Evolutionary conservation across 2,113 vertebrate genomes (phyloP).

Genomic region (Camelus bactrianus): DNA sequence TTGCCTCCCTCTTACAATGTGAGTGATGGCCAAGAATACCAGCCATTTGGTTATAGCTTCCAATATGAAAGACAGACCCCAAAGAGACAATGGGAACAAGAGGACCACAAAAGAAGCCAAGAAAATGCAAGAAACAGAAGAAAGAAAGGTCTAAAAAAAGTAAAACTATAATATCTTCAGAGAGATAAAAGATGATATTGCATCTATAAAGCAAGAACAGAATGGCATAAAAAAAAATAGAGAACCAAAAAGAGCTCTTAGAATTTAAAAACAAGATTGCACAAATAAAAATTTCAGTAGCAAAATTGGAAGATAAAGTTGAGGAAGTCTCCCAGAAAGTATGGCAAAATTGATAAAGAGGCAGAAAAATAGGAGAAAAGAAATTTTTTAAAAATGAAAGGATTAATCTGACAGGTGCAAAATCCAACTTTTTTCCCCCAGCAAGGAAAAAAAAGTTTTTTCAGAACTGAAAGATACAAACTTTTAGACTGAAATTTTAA

Average conservation of each 20-base stretch:
- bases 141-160: not conserved
- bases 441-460: not conserved
- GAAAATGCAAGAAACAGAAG: not conserved
- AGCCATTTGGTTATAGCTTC: not conserved
- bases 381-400: not conserved
- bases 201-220: not conserved
- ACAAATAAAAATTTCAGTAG: not conserved
- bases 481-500: not conserved
- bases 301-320: not conserved
- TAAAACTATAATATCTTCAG: not conserved
- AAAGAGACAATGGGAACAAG: not conserved
- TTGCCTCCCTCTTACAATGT: not conserved
- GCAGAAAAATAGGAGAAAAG: not conserved
- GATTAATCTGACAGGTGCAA: not conserved
- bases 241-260: not conserved
- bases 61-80: not conserved
- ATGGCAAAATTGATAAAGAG: not conserved
- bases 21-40: not conserved
- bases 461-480: not conserved
- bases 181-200: constrained; percentile 13
- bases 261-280: not conserved
- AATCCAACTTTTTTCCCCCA: not conserved
- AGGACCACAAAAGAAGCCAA: not conserved
- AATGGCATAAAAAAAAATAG: not conserved
- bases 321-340: not conserved